Evolutionary conservation across 1,140 invertebrate genomes (phyloP), one percentile per base, ranked within the genome.

Genomic region (Musca domestica): DNA sequence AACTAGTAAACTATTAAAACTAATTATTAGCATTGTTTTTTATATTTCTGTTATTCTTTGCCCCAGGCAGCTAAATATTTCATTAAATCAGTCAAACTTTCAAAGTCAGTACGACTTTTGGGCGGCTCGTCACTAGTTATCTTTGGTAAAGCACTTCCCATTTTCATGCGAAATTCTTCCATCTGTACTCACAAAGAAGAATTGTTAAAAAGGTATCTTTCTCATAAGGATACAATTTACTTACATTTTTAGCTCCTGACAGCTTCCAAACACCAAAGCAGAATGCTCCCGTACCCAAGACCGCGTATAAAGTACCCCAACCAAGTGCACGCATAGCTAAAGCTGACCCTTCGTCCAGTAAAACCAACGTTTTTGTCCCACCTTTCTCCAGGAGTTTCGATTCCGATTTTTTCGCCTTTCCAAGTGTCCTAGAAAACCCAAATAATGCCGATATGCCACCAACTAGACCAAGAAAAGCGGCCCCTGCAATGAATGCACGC

Each of bases 191-290:
- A 19, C n/a, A 9, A 84, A 67, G 74, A 15, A 49, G 46, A 64
- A 66, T 56, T 63, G 6, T 10, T 17, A n/a, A n/a, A n/a, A n/a
- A n/a, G n/a, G 17, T 61, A 34, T 67, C 20, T 61, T 58, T 23
- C 49, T 58, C 30, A 46, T 41, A 58, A 49, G 14, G 1, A 27
- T 30, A 2, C 27, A 27, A 1, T 27, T 19, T 25, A 69, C 67
- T 83, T 77, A 92, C 89, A 87, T 91, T 87, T 73, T 88, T 87
- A 30, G 92, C 94, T 69, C 94, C 95, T 34, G 93, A 90, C 7
- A 95, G 73, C 84, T 96, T 96, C 92, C 94, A 97, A 67, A 96
- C 88, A 12, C 87, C 86, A 83, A 90, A 95, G 79, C 90, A 93
- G 66, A 96, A 83, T 54, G 92, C 76, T 14, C 92, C 87, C 71